phyloP scores from a whole-genome alignment of 2,797 vertebrate genomes.

The Cetoscarus ocellatus region DNA sequence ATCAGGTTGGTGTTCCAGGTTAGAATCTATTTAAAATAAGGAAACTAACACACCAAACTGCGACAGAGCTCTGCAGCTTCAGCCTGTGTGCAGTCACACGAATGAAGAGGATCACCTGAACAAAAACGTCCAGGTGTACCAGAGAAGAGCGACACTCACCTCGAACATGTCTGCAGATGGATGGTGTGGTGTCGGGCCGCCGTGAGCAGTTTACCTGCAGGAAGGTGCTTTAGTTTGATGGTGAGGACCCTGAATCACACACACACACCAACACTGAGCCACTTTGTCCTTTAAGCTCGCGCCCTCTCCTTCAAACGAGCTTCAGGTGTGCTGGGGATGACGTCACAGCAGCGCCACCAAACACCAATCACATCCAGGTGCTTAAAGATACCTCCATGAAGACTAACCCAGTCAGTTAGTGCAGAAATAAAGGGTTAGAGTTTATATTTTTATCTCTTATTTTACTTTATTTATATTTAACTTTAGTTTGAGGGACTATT shows the following conservation, averaged over 20 bases:
- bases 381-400: no score
- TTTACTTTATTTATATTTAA: no score
- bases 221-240: background rate
- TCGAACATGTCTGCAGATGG: conserved; percentile 66
- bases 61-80: no score
- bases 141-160: conserved; percentile 52
- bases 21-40: no score
- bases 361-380: conserved; percentile 54
- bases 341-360: conserved; percentile 27
- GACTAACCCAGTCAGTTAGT: no score
- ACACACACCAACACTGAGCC: accelerated
- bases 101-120: no score
- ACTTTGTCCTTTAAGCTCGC: conserved; percentile 66
- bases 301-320: conserved; percentile 53
- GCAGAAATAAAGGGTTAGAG: no score
- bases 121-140: no score
- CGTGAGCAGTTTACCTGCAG: background rate
- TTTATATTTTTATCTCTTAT: no score
- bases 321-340: conserved; percentile 74
- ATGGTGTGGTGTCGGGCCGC: background rate
- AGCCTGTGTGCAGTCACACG: no score
- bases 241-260: conserved; percentile 20
- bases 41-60: no score
- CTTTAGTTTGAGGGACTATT: background rate
- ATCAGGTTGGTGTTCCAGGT: no score